Percentiles rank a stretch among this genome's conserved stretches.
These are phyloP conservation scores for Athripsodes cinereus DNA, from an alignment of 2,888 invertebrate species.

Conservation along the genomic window DNA sequence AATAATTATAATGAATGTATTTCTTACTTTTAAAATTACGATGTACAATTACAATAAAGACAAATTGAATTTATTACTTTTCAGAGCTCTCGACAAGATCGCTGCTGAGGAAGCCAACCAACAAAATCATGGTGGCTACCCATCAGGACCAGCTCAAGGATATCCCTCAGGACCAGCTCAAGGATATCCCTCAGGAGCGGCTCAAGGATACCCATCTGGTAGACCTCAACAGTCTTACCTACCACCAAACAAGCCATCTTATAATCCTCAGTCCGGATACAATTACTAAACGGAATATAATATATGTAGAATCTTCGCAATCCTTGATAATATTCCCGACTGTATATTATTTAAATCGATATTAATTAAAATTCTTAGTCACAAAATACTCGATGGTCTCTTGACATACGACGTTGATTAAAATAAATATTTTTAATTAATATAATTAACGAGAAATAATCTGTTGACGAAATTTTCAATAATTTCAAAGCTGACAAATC, in stretches of 20 bases:
- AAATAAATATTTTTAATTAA: too few relatives aligned
- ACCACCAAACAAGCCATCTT: conserved; percentile 25
- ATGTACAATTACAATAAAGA: too few relatives aligned
- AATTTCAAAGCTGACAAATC: not conserved
- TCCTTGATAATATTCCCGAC: too few relatives aligned
- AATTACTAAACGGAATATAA: conserved; percentile 18
- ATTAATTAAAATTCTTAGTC: too few relatives aligned
- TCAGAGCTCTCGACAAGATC: conserved; percentile 38
- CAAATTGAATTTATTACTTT: not conserved
- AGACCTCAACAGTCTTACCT: conserved; percentile 27
- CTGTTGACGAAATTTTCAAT: conserved; percentile 18
- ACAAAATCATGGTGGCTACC: conserved; percentile 19
- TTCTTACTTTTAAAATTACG: too few relatives aligned
- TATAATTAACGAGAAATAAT: conserved; percentile 1
- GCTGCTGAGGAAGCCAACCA: conserved; percentile 36
- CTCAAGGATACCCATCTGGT: conserved; percentile 15
- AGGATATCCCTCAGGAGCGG: conserved; percentile 19
- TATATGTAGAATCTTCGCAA: conserved; percentile 6
- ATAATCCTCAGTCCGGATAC: conserved; percentile 26
- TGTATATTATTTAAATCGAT: too few relatives aligned
- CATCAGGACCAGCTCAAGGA: conserved; percentile 27
- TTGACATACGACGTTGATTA: too few relatives aligned
- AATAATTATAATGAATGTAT: too few relatives aligned
- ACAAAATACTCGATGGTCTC: too few relatives aligned
- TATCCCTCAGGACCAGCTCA: conserved; percentile 23